Percentiles rank a stretch among this genome's conserved stretches.
These are phyloP conservation scores for Aptenodytes patagonicus DNA, from an alignment of 2,113 vertebrate species.

Conservation along the genomic window DNA sequence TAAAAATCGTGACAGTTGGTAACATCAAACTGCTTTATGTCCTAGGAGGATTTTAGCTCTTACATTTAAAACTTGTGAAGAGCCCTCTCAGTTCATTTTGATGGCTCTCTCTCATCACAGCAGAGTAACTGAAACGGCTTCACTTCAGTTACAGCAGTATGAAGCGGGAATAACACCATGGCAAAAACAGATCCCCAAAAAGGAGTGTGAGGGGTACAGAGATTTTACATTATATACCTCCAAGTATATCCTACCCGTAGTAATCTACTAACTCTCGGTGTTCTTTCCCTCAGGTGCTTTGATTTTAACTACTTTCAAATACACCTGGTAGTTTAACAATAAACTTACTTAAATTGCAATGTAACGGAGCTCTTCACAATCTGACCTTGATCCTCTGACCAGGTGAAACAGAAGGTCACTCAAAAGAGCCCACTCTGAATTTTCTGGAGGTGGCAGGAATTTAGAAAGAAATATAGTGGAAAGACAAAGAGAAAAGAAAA, in stretches of 20 bases:
- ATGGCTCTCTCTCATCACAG: neutral
- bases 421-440: neutral
- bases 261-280: neutral
- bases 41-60: neutral
- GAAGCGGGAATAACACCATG: neutral
- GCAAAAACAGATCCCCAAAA: neutral
- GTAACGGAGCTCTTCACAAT: neutral
- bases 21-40: neutral
- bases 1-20: neutral
- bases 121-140: neutral
- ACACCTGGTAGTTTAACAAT: neutral
- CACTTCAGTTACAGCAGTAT: neutral
- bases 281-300: neutral
- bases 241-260: neutral
- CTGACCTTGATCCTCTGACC: neutral
- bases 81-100: neutral
- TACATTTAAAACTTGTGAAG: neutral
- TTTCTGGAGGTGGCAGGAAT: neutral
- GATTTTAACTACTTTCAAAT: neutral
- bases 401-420: neutral
- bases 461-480: neutral
- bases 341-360: neutral
- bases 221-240: neutral
- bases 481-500: neutral
- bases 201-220: neutral